A percentile compares a stretch with the other conserved stretches of the same genome.
Conservation (phyloP, 2,797 vertebrate genomes). For the Xenops minutus region DNA sequence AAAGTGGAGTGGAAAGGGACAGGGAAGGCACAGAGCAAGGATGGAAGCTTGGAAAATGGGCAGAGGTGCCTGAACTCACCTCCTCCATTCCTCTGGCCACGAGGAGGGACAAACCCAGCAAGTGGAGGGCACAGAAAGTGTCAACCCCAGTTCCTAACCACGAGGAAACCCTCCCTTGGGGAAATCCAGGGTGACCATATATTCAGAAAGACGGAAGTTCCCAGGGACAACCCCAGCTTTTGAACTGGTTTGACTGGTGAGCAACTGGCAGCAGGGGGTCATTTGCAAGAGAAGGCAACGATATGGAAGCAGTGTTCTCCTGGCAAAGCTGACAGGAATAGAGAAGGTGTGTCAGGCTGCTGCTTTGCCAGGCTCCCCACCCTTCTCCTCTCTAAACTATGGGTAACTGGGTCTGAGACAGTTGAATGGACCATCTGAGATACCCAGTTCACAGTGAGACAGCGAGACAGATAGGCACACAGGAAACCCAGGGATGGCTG, state of each 20-base stretch:
- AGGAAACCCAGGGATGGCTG: neutral
- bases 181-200: neutral
- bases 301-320: neutral
- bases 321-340: neutral
- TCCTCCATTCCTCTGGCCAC: neutral
- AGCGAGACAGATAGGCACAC: neutral
- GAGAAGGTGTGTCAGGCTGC: neutral
- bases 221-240: neutral
- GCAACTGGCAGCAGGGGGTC: neutral
- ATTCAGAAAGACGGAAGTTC: neutral
- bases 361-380: neutral
- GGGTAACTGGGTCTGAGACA: accelerated
- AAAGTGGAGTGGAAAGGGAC: neutral
- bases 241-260: neutral
- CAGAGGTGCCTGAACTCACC: neutral
- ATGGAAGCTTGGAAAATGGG: neutral
- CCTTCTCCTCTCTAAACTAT: neutral
- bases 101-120: neutral
- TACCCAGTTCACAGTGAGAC: neutral
- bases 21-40: accelerated
- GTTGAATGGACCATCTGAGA: neutral
- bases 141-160: neutral
- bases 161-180: neutral
- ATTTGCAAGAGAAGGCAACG: neutral
- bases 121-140: neutral